These are phyloP conservation scores for Orgyia antiqua DNA, from an alignment of 2,888 invertebrate species.

Conservation along the genomic window DNA sequence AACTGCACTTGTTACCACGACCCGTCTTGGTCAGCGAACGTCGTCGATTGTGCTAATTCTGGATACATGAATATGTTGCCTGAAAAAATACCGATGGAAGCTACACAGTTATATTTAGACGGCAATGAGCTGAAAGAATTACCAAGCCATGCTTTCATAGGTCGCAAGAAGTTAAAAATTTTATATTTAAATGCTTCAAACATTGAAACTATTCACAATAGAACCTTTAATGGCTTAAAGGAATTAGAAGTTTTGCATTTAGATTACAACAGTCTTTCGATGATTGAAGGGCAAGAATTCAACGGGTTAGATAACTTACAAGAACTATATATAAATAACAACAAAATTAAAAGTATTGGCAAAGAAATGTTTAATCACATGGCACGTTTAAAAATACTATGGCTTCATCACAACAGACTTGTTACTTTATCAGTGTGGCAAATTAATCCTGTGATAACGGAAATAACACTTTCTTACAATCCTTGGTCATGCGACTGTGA, in stretches of 20 bases:
- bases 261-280: conserved; percentile 84
- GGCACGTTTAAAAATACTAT: conserved; percentile 80
- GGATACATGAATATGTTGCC: conserved; percentile 84
- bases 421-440: conserved; percentile 85
- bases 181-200: conserved; percentile 88
- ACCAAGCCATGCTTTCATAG: conserved; percentile 90
- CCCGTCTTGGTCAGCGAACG: conserved; percentile 91
- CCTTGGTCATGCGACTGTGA: conserved; percentile 92
- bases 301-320: conserved; percentile 85
- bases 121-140: conserved; percentile 88
- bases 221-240: conserved; percentile 90
- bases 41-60: conserved; percentile 88
- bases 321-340: conserved; percentile 86
- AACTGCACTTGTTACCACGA: conserved; percentile 94
- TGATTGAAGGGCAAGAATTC: conserved; percentile 88
- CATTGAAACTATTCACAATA: conserved; percentile 87
- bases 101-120: conserved; percentile 91
- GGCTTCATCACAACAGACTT: conserved; percentile 85
- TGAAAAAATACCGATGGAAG: conserved; percentile 92
- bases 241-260: conserved; percentile 86
- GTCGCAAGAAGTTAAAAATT: conserved; percentile 86
- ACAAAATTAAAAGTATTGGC: conserved; percentile 82
- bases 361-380: conserved; percentile 85
- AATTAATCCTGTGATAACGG: conserved; percentile 80
- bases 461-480: conserved; percentile 83